Evolutionary conservation across 2,888 invertebrate species (phyloP).

Genomic region (Hirtodrosophila alboralis): DNA sequence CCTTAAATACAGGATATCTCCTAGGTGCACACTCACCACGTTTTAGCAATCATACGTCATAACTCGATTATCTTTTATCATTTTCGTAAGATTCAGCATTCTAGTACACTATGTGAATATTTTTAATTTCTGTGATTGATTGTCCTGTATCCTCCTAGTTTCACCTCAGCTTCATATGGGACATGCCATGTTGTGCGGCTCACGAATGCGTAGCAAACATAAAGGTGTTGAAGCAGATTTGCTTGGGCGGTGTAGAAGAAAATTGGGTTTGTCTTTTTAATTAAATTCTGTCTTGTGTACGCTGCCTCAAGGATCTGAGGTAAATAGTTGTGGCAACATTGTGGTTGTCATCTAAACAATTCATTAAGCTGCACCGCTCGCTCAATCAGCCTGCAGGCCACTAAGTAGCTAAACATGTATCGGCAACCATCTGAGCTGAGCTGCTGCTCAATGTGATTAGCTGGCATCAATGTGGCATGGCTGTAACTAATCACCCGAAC

Average conservation of each 20-base stretch:
- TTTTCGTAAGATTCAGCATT: slow-evolving; percentile 22
- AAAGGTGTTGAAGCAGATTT: slow-evolving; percentile 17
- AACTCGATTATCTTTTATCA: slow-evolving; percentile 1
- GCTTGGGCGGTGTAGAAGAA: background rate
- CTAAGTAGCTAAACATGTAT: slow-evolving; percentile 54
- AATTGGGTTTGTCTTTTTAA: slow-evolving; percentile 42
- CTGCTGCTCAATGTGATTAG: slow-evolving; percentile 45
- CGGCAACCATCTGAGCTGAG: slow-evolving; percentile 13
- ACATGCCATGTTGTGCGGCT: background rate
- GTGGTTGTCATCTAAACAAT: slow-evolving; percentile 33
- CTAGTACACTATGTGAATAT: slow-evolving; percentile 24
- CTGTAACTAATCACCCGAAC: slow-evolving; percentile 45
- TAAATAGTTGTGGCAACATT: slow-evolving; percentile 42
- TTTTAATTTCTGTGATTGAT: slow-evolving; percentile 65
- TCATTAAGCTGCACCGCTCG: slow-evolving; percentile 32
- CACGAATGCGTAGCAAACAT: background rate
- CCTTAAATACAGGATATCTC: slow-evolving; percentile 4
- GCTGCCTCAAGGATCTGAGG: slow-evolving; percentile 7
- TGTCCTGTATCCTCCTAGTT: slow-evolving; percentile 21
- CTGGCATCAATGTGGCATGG: slow-evolving; percentile 33
- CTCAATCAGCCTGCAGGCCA: slow-evolving; percentile 31
- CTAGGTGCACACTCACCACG: background rate
- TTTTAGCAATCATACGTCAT: background rate
- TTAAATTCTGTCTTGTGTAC: slow-evolving; percentile 34
- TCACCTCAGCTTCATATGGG: background rate